phyloP scores from a whole-genome alignment of 2,888 invertebrate species.

The Tenthredo livida region DNA sequence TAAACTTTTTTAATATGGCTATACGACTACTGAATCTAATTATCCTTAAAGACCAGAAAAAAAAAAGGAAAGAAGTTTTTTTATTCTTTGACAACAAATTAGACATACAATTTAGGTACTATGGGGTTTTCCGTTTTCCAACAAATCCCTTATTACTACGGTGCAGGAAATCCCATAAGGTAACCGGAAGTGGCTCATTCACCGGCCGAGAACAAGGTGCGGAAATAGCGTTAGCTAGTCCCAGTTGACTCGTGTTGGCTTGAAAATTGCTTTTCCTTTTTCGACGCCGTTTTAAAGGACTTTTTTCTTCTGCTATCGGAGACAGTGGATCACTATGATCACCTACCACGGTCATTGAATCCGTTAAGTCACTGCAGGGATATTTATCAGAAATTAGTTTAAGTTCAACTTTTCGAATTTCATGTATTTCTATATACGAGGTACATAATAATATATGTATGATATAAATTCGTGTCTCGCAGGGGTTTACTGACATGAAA shows the following conservation, averaged over 20 bases:
- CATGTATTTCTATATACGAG: not conserved
- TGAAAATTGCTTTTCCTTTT: slow-evolving; percentile 1
- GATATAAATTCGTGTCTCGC: slow-evolving; percentile 1
- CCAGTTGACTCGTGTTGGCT: slow-evolving; percentile 15
- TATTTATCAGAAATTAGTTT: not conserved
- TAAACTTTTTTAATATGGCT: slow-evolving; percentile 44
- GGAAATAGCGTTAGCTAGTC: slow-evolving; percentile 35
- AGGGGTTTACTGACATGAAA: not conserved
- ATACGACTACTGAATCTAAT: not conserved
- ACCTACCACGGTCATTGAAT: not conserved
- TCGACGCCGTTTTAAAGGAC: not conserved
- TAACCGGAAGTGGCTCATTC: slow-evolving; percentile 40
- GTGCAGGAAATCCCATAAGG: slow-evolving; percentile 37
- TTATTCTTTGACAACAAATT: not conserved
- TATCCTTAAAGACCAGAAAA: not conserved
- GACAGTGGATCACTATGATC: not conserved
- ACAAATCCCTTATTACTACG: slow-evolving; percentile 1
- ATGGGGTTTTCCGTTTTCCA: not conserved
- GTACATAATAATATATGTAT: too few species aligned
- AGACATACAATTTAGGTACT: not conserved
- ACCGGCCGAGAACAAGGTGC: slow-evolving; percentile 12
- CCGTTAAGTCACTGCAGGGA: not conserved
- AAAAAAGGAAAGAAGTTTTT: not conserved
- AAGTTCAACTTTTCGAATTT: not conserved
- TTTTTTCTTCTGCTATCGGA: not conserved